phyloP scores from a whole-genome alignment of 2,113 vertebrate genomes.

The Helogale parvula region DNA sequence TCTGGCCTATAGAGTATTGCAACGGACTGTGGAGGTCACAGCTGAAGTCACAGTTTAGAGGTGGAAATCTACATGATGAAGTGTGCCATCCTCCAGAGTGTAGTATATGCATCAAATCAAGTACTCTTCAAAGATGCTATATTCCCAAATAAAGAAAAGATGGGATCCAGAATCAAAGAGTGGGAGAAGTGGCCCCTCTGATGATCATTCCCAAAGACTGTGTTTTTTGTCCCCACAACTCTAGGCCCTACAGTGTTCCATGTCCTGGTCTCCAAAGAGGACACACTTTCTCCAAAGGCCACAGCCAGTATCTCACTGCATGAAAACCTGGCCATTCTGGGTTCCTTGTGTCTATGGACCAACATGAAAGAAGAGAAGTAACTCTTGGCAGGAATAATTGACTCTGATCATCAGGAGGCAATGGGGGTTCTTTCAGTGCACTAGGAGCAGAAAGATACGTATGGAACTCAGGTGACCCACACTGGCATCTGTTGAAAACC shows the following conservation, averaged over 20 bases:
- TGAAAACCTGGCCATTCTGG: background rate
- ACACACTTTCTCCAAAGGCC: background rate
- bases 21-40: background rate
- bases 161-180: background rate
- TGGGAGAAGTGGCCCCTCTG: background rate
- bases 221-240: background rate
- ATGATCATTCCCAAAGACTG: background rate
- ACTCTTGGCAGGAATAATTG: background rate
- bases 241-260: background rate
- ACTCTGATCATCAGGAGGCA: background rate
- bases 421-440: background rate
- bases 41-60: background rate
- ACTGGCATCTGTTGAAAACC: background rate
- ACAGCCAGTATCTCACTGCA: background rate
- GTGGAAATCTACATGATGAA: background rate
- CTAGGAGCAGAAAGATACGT: background rate
- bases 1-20: background rate
- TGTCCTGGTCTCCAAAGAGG: background rate
- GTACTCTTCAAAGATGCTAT: background rate
- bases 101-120: background rate
- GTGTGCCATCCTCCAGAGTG: background rate
- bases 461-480: background rate
- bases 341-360: background rate
- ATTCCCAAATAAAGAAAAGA: background rate
- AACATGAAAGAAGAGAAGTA: background rate